These are phyloP conservation scores for Megaceryle torquata DNA, from an alignment of 2,113 vertebrate species.

Conservation along the genomic window DNA sequence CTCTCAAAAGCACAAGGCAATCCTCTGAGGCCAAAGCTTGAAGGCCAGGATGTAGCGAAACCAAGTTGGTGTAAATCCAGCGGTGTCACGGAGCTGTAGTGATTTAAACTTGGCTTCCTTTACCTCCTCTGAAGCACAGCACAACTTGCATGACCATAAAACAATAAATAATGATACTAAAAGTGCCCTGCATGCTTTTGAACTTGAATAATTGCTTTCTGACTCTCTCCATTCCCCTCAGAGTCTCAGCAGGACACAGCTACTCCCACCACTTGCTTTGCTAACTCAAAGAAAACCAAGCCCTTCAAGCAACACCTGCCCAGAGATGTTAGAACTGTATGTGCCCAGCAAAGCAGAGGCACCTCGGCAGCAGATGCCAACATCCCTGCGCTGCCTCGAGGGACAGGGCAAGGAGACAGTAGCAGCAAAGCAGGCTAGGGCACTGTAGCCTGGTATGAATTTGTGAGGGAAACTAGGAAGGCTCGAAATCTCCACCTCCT, in stretches of 20 bases:
- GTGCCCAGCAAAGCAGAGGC: background rate
- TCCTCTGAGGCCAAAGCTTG: background rate
- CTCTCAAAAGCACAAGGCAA: background rate
- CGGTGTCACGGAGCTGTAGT: rapidly evolving
- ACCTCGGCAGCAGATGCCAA: background rate
- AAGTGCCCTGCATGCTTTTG: background rate
- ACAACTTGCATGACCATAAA: background rate
- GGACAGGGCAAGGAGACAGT: background rate
- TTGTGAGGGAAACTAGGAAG: background rate
- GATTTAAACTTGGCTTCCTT: background rate
- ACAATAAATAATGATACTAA: constrained; percentile 44
- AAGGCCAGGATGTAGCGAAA: background rate
- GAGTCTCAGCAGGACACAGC: background rate
- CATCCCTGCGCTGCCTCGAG: background rate
- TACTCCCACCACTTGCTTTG: constrained; percentile 16
- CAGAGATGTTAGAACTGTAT: background rate
- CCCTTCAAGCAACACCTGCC: background rate
- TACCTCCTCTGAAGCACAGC: background rate
- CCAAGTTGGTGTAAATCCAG: background rate
- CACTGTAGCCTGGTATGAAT: background rate
- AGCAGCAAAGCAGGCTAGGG: background rate
- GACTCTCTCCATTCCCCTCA: background rate
- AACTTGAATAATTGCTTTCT: constrained; percentile 36
- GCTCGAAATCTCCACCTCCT: background rate
- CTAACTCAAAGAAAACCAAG: background rate